Evolutionary conservation across 2,113 vertebrate species (phyloP), one percentile per base, ranked within the genome.

Genomic region (Laterallus jamaicensis): DNA sequence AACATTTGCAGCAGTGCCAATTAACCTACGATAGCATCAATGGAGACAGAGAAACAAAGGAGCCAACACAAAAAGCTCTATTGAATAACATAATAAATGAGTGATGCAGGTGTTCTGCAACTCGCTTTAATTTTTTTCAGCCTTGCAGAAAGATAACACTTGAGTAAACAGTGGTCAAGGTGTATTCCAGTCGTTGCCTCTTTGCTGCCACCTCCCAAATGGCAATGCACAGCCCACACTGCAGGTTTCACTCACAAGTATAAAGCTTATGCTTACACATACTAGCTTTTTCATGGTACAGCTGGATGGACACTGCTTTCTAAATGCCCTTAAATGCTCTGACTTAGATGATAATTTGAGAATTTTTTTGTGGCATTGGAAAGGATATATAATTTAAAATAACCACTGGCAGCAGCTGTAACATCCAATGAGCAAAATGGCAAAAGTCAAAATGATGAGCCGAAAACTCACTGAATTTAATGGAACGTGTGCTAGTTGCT

Each of bases 1-100:
- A 97, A 97, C 97, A 92, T 96, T 96, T 97, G 92, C 95, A 81
- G 82, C 11, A 66, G 60, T 97, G 97, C 95, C 97, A 97, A 92
- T 95, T 95, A 86, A 96, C 95, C 97, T 69, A 74, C 1, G 68
- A 98, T 93, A 96, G 88, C 95, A 95, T 97, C 94, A 74, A 10
- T 26, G 64, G 32, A 93, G 89, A 87, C 69, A 78, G 83, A 90
- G 92, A 93, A 87, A 96, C 67, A 96, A 90, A 95, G 90, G 29
- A 78, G 71, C 35, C 21, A 82, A 77, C 89, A 96, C 73, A 96
- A 92, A 92, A 95, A 96, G 86, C 28, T 32, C 96, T 76, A 84
- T 75, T 97, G 83, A 95, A 55, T 88, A 92, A 75, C 78, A 59
- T 52, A 92, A 88, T 76, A 84, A 94, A 86, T 77, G 63, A 91